Percentiles rank a stretch among this genome's conserved stretches.
Conservation (phyloP, 2,113 vertebrate genomes). For the Leiothrix lutea region DNA sequence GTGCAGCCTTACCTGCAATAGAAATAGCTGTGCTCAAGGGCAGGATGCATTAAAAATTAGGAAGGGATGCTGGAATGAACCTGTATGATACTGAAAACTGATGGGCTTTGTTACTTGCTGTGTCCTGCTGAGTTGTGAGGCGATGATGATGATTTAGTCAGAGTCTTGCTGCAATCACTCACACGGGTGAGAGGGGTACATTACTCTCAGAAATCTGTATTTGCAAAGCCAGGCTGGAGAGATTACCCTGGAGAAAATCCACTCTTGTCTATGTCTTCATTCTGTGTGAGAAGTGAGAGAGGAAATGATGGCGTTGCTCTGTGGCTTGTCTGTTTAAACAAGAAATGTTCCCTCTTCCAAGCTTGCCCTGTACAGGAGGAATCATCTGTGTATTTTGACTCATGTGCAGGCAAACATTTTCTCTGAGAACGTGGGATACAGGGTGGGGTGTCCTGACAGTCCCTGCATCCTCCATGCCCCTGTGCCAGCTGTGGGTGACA, state of each 20-base stretch:
- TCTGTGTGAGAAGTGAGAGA: background rate
- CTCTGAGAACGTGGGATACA: background rate
- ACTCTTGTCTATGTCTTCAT: background rate
- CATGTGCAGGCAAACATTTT: background rate
- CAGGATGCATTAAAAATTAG: constrained; percentile 19
- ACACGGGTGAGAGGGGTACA: background rate
- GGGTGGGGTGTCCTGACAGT: background rate
- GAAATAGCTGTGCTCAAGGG: background rate
- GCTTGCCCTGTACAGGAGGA: background rate
- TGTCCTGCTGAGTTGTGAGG: background rate
- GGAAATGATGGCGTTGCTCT: background rate
- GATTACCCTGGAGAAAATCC: background rate
- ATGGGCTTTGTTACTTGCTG: background rate
- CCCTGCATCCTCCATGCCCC: background rate
- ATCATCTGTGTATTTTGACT: background rate
- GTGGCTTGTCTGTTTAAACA: background rate
- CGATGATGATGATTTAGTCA: background rate
- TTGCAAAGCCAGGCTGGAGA: background rate
- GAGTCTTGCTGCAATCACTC: background rate
- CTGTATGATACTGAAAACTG: background rate
- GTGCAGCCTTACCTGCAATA: constrained; percentile 15
- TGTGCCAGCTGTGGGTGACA: background rate
- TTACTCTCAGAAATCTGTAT: background rate
- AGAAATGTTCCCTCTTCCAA: background rate
- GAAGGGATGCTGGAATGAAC: background rate